A percentile compares a stretch with the other conserved stretches of the same genome.
Conservation (phyloP, 2,888 invertebrate species). For the Apoda limacodes region DNA sequence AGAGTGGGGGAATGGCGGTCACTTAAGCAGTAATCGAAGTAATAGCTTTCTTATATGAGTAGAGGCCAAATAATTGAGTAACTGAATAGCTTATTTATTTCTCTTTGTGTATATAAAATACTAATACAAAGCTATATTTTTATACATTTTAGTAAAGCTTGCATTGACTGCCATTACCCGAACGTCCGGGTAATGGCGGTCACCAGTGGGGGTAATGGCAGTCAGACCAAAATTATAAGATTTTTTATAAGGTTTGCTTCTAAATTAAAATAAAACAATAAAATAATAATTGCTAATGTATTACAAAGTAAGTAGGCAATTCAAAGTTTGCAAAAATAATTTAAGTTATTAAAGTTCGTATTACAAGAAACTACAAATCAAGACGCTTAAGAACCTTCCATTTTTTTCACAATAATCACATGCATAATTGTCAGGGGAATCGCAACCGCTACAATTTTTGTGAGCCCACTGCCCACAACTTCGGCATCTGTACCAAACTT, state of each 20-base stretch:
- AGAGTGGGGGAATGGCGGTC: conserved; percentile 1
- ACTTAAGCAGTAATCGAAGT: conserved; percentile 1
- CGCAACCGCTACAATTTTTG: neutral
- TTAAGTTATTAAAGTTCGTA: neutral
- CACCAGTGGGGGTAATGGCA: conserved; percentile 1
- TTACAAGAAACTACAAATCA: conserved; percentile 2
- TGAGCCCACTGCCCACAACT: neutral
- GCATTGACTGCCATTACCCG: conserved; percentile 1
- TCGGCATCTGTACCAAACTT: neutral
- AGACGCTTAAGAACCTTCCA: conserved; percentile 1
- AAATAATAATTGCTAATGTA: conserved; percentile 2
- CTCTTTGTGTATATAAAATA: neutral
- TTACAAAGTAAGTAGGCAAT: neutral
- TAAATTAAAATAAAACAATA: conserved; percentile 1
- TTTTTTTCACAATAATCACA: neutral
- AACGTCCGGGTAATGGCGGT: conserved; percentile 1
- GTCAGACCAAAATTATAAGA: conserved; percentile 1
- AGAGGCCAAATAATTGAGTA: neutral
- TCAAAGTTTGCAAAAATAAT: neutral
- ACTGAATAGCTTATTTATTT: conserved; percentile 1
- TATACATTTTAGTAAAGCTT: conserved; percentile 1
- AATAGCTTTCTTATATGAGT: conserved; percentile 1
- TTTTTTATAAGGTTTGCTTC: conserved; percentile 2
- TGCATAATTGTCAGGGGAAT: neutral
- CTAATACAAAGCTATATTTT: neutral